Conservation (phyloP, 2,113 vertebrate genomes). For the Romanogobio albipinnatus region DNA sequence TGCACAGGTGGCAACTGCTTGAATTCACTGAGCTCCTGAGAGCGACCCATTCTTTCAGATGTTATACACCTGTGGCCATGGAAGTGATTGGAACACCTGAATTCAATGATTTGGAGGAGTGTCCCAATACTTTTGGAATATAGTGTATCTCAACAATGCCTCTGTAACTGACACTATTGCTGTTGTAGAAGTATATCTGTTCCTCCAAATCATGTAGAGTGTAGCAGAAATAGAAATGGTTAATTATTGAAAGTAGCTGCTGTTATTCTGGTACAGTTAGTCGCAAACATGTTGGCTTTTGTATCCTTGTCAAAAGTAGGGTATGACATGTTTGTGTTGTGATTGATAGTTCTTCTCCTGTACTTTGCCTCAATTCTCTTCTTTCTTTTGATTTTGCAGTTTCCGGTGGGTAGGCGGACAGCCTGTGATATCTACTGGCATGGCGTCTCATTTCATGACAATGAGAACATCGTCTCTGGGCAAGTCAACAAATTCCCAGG, state of each 20-base stretch:
- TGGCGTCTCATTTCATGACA: conserved; percentile 94
- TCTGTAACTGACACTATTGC: background rate
- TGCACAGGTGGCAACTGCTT: too few relatives aligned
- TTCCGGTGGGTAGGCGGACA: conserved; percentile 86
- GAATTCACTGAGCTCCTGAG: too few relatives aligned
- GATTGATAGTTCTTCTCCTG: background rate
- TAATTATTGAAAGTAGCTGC: background rate
- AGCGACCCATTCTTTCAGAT: too few relatives aligned
- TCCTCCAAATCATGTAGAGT: background rate
- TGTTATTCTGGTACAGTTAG: background rate
- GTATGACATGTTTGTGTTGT: background rate
- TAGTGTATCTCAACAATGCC: background rate
- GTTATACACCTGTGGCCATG: too few relatives aligned
- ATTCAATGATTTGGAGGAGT: too few relatives aligned
- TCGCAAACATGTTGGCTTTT: background rate
- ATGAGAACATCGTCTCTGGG: conserved; percentile 87
- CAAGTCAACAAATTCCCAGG: conserved; percentile 99
- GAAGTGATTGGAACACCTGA: too few relatives aligned
- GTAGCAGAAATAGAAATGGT: background rate
- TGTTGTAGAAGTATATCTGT: background rate
- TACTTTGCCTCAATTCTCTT: background rate
- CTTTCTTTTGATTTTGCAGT: conserved; percentile 71
- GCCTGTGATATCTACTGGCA: conserved; percentile 99
- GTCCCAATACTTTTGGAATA: too few relatives aligned
- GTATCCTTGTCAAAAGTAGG: background rate